phyloP scores from a whole-genome alignment of 2,888 invertebrate species.

The Apodemia duryi region DNA sequence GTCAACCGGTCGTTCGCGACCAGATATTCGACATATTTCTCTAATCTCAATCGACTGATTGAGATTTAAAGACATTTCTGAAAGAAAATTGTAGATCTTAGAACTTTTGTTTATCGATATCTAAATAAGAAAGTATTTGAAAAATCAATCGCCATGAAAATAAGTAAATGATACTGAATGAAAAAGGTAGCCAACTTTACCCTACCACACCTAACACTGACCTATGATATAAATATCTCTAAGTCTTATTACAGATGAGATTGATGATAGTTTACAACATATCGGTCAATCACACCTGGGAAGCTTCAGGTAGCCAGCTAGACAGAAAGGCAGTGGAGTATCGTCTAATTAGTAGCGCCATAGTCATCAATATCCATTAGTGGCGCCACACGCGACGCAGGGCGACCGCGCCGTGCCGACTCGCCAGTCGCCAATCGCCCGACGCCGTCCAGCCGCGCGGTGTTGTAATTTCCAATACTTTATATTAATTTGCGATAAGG shows the following conservation, averaged over 20 bases:
- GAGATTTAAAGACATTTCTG: too few species aligned
- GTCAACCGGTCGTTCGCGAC: too few species aligned
- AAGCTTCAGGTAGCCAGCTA: constrained; percentile 44
- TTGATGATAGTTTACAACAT: constrained; percentile 25
- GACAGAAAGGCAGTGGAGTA: constrained; percentile 44
- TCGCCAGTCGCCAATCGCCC: constrained; percentile 33
- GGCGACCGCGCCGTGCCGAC: constrained; percentile 35
- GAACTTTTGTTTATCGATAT: too few species aligned
- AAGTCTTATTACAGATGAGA: constrained; percentile 21
- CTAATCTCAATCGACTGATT: too few species aligned
- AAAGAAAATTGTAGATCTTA: too few species aligned
- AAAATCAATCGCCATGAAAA: too few species aligned
- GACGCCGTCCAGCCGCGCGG: constrained; percentile 38
- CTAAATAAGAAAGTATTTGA: too few species aligned
- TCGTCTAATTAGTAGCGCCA: constrained; percentile 69
- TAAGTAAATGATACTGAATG: too few species aligned
- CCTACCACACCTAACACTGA: too few species aligned
- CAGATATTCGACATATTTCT: too few species aligned
- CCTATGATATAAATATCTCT: neutral
- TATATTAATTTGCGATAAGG: constrained; percentile 53
- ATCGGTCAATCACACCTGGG: constrained; percentile 37
- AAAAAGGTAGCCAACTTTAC: too few species aligned
- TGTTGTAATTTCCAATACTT: constrained; percentile 53
- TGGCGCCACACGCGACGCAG: constrained; percentile 72
- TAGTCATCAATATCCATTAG: constrained; percentile 77